phyloP scores from a whole-genome alignment of 2,113 vertebrate species.

The Myrmophylax atrothorax region DNA sequence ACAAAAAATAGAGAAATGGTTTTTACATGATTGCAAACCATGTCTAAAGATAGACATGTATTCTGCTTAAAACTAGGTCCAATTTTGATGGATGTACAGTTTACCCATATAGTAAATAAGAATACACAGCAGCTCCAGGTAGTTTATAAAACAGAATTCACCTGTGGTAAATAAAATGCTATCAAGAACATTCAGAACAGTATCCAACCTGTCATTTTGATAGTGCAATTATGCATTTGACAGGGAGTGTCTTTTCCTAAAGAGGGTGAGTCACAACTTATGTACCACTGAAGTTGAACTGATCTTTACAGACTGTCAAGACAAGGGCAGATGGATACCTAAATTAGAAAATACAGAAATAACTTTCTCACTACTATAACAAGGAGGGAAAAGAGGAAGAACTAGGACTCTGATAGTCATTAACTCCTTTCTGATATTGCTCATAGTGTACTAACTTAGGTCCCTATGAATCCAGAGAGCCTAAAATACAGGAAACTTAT shows the following conservation, averaged over 20 bases:
- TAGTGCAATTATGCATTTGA: background rate
- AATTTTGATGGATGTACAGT: background rate
- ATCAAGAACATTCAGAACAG: background rate
- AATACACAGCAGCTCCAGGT: background rate
- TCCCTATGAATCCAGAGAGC: background rate
- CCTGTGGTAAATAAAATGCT: background rate
- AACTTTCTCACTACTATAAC: background rate
- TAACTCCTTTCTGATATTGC: background rate
- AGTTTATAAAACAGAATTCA: background rate
- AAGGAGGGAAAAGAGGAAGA: background rate
- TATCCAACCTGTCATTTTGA: background rate
- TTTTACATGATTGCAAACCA: background rate
- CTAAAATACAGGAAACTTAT: background rate
- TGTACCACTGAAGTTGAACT: background rate
- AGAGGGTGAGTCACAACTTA: background rate
- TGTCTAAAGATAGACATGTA: background rate
- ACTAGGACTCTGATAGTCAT: background rate
- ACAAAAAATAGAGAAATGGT: background rate
- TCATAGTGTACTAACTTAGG: background rate
- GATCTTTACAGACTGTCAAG: background rate
- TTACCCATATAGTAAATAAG: background rate
- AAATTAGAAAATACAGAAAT: slow-evolving; percentile 28
- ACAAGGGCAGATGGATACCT: background rate
- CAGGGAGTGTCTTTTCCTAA: background rate
- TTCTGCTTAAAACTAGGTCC: background rate